These are phyloP conservation scores for Pavo muticus DNA, from an alignment of 2,113 vertebrate genomes.

Conservation along the genomic window DNA sequence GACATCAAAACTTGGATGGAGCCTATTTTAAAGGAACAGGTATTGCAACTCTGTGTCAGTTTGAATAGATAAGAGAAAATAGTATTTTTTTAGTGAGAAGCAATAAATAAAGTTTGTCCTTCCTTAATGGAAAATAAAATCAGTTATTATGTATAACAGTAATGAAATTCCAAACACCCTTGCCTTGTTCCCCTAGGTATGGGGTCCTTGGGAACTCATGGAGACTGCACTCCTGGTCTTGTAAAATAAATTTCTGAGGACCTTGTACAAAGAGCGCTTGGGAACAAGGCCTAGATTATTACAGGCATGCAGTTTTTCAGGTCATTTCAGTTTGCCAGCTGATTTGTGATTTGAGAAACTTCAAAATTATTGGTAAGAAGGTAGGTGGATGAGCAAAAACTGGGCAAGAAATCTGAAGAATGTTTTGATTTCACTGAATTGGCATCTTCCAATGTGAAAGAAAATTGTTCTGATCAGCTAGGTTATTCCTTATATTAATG, in stretches of 20 bases:
- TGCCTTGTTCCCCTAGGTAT: neutral
- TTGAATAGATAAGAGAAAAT: neutral
- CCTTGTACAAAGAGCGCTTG: neutral
- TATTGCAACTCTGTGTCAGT: neutral
- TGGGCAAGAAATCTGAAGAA: neutral
- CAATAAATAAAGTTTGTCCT: neutral
- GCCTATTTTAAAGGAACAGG: neutral
- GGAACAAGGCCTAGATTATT: neutral
- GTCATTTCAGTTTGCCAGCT: neutral
- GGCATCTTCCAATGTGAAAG: neutral
- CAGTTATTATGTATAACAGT: neutral
- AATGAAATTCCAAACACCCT: neutral
- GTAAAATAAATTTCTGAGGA: neutral
- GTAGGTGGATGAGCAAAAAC: neutral
- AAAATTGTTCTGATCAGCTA: neutral
- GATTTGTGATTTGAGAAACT: constrained; percentile 11
- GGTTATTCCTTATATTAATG: neutral
- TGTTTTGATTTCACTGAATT: neutral
- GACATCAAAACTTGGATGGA: no score
- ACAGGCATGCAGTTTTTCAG: neutral
- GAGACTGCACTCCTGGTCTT: neutral
- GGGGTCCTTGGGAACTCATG: neutral
- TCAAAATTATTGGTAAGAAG: neutral
- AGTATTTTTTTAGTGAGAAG: neutral
- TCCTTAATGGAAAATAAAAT: neutral